phyloP scores from a whole-genome alignment of 2,797 vertebrate species.

The Helarctos malayanus region DNA sequence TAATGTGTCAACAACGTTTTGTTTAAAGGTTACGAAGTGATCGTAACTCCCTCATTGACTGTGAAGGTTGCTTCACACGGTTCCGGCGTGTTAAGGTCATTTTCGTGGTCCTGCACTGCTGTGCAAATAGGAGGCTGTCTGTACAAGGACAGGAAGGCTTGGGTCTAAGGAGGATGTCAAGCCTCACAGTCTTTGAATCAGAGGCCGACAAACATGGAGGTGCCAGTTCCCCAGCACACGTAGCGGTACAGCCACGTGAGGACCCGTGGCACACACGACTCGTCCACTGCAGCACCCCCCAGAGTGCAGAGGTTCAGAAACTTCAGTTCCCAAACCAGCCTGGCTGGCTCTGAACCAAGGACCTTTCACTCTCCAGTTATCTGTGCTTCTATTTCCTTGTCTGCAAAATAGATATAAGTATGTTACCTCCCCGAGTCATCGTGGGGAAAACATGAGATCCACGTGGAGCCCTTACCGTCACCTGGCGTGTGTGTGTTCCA shows the following conservation, averaged over 20 bases:
- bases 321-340: background rate
- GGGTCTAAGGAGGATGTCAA: background rate
- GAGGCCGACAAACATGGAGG: background rate
- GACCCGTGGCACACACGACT: background rate
- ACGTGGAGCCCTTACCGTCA: accelerated
- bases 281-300: background rate
- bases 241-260: too few relatives aligned
- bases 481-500: too few relatives aligned
- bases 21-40: background rate
- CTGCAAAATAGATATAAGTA: background rate
- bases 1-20: background rate
- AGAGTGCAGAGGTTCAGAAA: background rate
- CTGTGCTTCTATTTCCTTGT: background rate
- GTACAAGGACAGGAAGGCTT: background rate
- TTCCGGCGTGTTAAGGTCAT: background rate
- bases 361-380: background rate
- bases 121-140: too few relatives aligned
- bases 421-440: background rate
- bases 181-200: background rate
- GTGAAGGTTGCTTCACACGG: background rate
- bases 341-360: background rate
- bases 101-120: background rate
- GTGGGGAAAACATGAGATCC: background rate
- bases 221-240: background rate
- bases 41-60: too few relatives aligned